Base-by-base conservation (phyloP, 2,888 invertebrate species). In the Acrobasis suavella region DNA sequence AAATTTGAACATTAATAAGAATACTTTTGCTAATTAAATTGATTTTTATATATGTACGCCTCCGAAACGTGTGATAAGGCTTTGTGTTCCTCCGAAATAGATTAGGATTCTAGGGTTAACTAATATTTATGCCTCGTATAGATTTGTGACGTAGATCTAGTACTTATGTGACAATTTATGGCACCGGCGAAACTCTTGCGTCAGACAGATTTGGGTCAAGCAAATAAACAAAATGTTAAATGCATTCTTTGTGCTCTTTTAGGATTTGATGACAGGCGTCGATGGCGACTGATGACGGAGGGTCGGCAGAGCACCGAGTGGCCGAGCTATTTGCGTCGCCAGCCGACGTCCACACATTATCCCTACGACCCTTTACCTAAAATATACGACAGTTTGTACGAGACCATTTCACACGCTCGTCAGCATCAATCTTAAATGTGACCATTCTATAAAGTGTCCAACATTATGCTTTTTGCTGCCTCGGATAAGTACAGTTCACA, bases 281-380 rank as follows among this genome's bases (percentile, higher is more conserved):
- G 61, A 64, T 63, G 63, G 61, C 72, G 72, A 70, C 72, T 78
- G 78, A 77, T 76, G 80, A 78, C 74, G 75, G 68, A 72, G 72
- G 75, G 69, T 64, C 70, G 66, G 69, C 32, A 8, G 32, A 71
- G 69, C 72, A 73, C 67, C 76, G 72, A 72, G 72, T 76, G 74
- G 69, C 74, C 72, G 65, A 66, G 79, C 78, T 84, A 86, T 86
- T 86, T 84, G 71, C 73, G 82, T 80, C 73, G 68, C 65, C 75
- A 72, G 73, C 67, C 77, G 77, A 72, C 75, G 72, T 77, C 77
- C 72, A 75, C 81, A 74, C 83, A 84, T 85, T 84, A 85, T 82
- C 84, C 85, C 81, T 74, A 74, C 73, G 72, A 80, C 80, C 83
- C 79, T 80, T 76, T 73, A 65, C 74, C 74, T 68, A 76, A 79